Base-by-base conservation (phyloP, 2,797 vertebrate genomes). In the Channa striata region DNA sequence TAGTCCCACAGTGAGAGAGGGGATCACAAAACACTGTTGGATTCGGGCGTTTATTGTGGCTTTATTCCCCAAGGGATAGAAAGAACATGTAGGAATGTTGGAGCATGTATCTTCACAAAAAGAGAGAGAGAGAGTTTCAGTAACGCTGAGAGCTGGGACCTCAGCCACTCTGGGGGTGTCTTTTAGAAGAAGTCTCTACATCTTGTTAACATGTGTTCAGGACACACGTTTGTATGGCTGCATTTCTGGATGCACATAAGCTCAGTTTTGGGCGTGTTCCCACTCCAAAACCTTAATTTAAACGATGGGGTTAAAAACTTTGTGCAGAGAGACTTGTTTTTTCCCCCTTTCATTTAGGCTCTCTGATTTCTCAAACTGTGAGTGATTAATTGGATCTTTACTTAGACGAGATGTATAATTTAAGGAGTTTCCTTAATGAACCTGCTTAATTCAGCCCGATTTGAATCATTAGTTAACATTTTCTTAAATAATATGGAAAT, bases 131-230 rank as follows among this genome's bases (percentile, higher is more conserved):
- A 23, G 7, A 49, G 58, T 80, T 86, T 72, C 72, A 64, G 40
- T 75, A 40, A 72, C 61, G 54, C 59, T 57, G 47, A 53, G 56
- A 47, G 67, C 58, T 72, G 66, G 71, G 65, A 88, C 60, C 16
- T 2, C 2, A 4, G 82, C 84, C 84, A 77, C 53, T 12, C 43
- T 72, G 80, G 79, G 85, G 79, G 62, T 73, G 57, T 78, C 68
- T 69, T 79, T 63, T 25, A 42, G 53, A 52, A 62, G 19, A 72
- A 13, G 56, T 72, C 72, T 67, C 39, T 44, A 43, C 81, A 83
- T 86, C 81, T 82, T 86, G 81, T 84, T 81, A 65, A 79, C 66
- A 66, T 21, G 43, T 63, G 53, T 57, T 17, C 51, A 57, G 20
- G 23, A 72, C 25, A 52, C 10, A 49, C 62, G 37, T 59, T 37